phyloP scores from a whole-genome alignment of 2,113 vertebrate species.

The Orcinus orca region DNA sequence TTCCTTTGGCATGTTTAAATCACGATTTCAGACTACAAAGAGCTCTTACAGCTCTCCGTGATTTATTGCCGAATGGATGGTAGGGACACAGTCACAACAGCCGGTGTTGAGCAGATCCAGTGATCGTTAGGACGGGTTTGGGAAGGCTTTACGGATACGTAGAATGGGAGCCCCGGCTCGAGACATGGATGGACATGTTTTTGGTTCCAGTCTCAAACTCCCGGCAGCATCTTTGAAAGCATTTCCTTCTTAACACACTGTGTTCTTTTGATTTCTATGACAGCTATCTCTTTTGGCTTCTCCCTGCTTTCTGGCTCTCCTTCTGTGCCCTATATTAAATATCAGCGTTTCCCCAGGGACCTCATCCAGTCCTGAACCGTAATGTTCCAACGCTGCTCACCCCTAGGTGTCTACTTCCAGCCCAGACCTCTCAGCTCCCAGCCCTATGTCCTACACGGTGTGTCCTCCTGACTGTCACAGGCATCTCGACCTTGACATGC shows the following conservation, averaged over 20 bases:
- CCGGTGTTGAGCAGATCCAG: not conserved
- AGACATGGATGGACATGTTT: accelerated
- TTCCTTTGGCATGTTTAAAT: not conserved
- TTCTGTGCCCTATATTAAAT: not conserved
- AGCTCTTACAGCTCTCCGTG: not conserved
- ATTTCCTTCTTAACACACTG: not conserved
- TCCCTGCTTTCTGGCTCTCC: not conserved
- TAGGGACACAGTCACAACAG: too few species aligned
- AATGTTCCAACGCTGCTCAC: not conserved
- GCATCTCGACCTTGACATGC: not conserved
- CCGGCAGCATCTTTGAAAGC: not conserved
- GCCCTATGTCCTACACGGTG: accelerated
- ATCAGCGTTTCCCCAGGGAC: not conserved
- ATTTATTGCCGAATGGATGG: too few species aligned
- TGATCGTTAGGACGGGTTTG: too few species aligned
- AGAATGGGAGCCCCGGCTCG: not conserved
- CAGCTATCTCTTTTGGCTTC: not conserved
- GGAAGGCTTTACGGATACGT: not conserved
- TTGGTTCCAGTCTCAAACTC: not conserved
- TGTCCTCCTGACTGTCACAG: not conserved
- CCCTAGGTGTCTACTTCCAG: not conserved
- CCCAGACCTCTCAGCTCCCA: not conserved
- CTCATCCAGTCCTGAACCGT: not conserved
- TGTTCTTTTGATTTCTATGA: not conserved
- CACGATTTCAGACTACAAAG: not conserved